phyloP scores from a whole-genome alignment of 2,113 vertebrate species.

The Entosphenus tridentatus region DNA sequence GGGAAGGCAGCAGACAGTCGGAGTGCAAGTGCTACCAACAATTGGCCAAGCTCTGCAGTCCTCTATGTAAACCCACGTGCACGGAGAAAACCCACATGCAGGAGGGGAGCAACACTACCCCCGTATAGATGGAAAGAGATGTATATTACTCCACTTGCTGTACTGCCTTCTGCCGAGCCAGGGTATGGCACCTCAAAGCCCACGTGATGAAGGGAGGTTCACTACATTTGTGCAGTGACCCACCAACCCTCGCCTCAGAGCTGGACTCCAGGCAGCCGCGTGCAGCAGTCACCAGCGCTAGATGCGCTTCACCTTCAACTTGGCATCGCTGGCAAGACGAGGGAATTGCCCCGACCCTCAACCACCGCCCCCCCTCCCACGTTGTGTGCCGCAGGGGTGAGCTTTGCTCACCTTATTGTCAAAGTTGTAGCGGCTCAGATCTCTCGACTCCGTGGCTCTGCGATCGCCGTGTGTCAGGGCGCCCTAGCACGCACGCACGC shows the following conservation, averaged over 20 bases:
- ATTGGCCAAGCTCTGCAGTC: no score
- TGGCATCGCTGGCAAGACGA: slow-evolving; percentile 31
- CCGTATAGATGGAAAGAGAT: background rate
- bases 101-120: slow-evolving; percentile 3
- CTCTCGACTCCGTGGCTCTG: slow-evolving; percentile 84
- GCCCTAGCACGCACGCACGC: slow-evolving; percentile 28
- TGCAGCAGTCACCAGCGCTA: no score
- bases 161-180: background rate
- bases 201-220: background rate
- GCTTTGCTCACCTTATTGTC: slow-evolving; percentile 60
- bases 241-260: background rate
- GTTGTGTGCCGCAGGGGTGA: slow-evolving; percentile 38
- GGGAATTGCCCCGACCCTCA: slow-evolving; percentile 85
- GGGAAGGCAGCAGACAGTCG: no score
- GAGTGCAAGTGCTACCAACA: no score
- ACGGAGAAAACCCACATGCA: no score
- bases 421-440: slow-evolving; percentile 92
- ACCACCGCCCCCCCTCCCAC: slow-evolving; percentile 90
- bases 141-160: background rate
- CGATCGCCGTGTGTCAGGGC: slow-evolving; percentile 88
- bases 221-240: slow-evolving; percentile 2
- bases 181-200: no score
- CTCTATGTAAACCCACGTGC: no score
- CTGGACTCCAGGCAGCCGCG: no score
- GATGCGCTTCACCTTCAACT: no score